phyloP scores from a whole-genome alignment of 2,113 vertebrate genomes.

The Rutilus rutilus region DNA sequence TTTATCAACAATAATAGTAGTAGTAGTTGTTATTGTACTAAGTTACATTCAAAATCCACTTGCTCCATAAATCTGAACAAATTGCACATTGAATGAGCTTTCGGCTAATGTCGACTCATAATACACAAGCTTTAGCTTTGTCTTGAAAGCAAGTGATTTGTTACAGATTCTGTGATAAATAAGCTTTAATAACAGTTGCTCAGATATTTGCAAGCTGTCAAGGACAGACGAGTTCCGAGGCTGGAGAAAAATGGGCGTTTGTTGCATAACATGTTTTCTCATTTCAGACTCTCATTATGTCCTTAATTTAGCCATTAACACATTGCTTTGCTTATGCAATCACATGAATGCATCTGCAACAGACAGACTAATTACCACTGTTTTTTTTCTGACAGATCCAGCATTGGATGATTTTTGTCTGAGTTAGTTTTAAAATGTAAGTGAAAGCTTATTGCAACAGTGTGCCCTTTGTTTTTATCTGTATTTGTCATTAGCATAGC shows the following conservation, averaged over 20 bases:
- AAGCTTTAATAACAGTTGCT: slow-evolving; percentile 12
- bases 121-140: background rate
- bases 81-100: background rate
- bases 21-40: background rate
- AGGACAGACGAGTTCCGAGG: slow-evolving; percentile 10
- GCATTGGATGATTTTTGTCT: slow-evolving; percentile 25
- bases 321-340: slow-evolving; percentile 65
- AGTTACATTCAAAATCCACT: background rate
- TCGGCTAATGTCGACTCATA: background rate
- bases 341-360: slow-evolving; percentile 58
- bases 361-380: slow-evolving; percentile 61
- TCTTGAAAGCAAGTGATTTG: background rate
- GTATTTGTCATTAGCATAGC: background rate
- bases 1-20: background rate
- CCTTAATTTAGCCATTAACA: slow-evolving; percentile 64
- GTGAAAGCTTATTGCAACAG: slow-evolving; percentile 33
- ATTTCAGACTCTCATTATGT: slow-evolving; percentile 61
- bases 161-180: background rate
- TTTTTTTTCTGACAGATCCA: slow-evolving; percentile 39
- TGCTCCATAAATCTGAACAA: background rate
- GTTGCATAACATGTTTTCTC: slow-evolving; percentile 45
- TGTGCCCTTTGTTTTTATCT: slow-evolving; percentile 2
- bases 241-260: slow-evolving; percentile 19
- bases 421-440: background rate
- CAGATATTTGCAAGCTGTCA: slow-evolving; percentile 17